Evolutionary conservation across 2,888 invertebrate species (phyloP).

Genomic region (Mythimna ferrago): DNA sequence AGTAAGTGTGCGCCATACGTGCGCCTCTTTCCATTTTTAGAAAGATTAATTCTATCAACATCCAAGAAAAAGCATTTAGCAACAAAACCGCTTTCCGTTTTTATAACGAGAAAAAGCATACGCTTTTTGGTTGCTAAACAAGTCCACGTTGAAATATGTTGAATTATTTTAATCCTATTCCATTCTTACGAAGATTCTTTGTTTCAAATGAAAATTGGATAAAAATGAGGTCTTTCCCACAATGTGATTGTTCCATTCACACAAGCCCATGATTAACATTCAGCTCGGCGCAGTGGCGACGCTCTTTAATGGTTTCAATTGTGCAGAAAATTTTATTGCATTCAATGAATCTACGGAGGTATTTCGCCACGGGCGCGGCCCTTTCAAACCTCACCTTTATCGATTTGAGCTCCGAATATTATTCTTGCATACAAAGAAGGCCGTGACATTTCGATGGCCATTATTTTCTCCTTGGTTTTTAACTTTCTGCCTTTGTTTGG

Average conservation of each 20-base stretch:
- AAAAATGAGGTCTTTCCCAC: constrained; percentile 79
- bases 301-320: constrained; percentile 89
- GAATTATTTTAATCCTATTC: constrained; percentile 60
- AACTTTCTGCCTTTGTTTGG: constrained; percentile 23
- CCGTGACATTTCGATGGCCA: constrained; percentile 58
- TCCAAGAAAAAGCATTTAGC: not conserved
- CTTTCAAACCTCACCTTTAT: constrained; percentile 80
- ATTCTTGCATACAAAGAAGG: constrained; percentile 66
- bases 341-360: constrained; percentile 83
- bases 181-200: constrained; percentile 68
- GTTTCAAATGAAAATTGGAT: constrained; percentile 76
- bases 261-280: constrained; percentile 87
- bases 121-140: constrained; percentile 13
- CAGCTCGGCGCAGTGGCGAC: constrained; percentile 79
- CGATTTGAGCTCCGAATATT: constrained; percentile 70
- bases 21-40: constrained; percentile 38
- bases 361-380: constrained; percentile 75
- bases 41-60: constrained; percentile 20
- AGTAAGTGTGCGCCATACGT: constrained; percentile 29
- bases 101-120: constrained; percentile 10
- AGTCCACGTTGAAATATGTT: constrained; percentile 49
- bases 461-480: constrained; percentile 54
- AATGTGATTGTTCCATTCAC: constrained; percentile 88
- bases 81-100: constrained; percentile 26
- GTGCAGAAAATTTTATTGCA: constrained; percentile 90